Evolutionary conservation across 2,797 vertebrate genomes (phyloP), one percentile per base, ranked within the genome.

Genomic region (Antennarius maculatus): DNA sequence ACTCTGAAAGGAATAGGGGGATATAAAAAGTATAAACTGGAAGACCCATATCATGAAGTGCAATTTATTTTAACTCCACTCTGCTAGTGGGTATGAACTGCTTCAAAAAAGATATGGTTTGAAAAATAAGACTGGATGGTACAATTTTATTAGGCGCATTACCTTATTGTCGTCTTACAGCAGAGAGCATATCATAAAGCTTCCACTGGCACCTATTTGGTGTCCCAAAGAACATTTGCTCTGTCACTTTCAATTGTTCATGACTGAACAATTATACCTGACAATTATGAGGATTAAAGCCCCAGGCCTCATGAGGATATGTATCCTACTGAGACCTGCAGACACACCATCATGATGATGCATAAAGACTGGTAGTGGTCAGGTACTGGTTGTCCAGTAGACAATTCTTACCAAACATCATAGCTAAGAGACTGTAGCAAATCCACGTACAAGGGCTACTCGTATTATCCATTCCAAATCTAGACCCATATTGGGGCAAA

Each of bases 341-440:
- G 48, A 61, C 51, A 69, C 57, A 63, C 61, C 54, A 48, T 74
- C 18, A 49, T 69, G 59, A 68, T 66, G 64, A 61, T 50, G 54
- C 59, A 63, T 45, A 69, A 16, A 62, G 69, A 59, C 45, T 64
- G 67, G 65, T 57, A 34, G 59, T 49, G 66, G 57, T 34, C 31
- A 66, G 67, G 15, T 46, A 61, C 48, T 63, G 29, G 50, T 43
- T 69, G 69, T 59, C 61, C 46, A 60, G 8, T 66, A 66, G 52
- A 54, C 0, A 5, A 27, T 61, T 63, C 31, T 23, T 6, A 14
- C 50, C 15, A 67, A 76, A 67, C 45, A 63, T 67, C 64, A 23
- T 47, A 48, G 60, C 49, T 28, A n/a, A 53, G 27, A 53, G 34
- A 56, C 16, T 34, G 27, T 8, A 29, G 3, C 23, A 12, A 16